Percentiles rank a stretch among this genome's conserved stretches.
Conservation (phyloP, 2,797 vertebrate species). For the Tadarida brasiliensis region DNA sequence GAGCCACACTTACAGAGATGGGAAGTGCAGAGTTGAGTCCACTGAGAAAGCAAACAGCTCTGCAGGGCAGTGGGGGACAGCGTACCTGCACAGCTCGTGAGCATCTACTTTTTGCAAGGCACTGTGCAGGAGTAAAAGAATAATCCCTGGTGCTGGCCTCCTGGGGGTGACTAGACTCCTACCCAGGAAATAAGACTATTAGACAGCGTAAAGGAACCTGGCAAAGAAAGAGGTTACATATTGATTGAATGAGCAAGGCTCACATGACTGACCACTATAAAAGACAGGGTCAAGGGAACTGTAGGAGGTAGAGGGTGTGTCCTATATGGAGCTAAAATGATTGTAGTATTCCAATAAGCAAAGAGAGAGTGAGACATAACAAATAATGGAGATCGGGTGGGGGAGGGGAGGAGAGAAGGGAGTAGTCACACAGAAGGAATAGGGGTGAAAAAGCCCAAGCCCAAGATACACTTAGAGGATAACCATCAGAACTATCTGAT, state of each 20-base stretch:
- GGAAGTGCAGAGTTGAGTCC: not conserved
- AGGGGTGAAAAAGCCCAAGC: not conserved
- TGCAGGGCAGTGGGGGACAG: not conserved
- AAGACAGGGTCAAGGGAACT: not conserved
- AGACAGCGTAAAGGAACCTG: not conserved
- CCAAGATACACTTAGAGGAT: not conserved
- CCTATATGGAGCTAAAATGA: not conserved
- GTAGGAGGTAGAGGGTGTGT: not conserved
- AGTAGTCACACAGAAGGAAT: not conserved
- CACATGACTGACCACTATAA: not conserved
- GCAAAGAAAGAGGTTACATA: not conserved
- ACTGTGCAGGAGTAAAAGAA: not conserved
- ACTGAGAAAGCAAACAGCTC: not conserved
- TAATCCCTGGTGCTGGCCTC: not conserved
- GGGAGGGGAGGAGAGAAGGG: not conserved
- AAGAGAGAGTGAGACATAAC: not conserved
- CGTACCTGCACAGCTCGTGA: not conserved
- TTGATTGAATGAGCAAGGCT: not conserved
- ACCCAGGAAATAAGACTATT: not conserved
- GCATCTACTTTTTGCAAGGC: not conserved
- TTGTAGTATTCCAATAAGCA: not conserved
- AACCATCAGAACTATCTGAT: not conserved
- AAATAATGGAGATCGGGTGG: accelerated
- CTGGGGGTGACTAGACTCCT: not conserved
- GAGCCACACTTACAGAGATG: not conserved